Base-by-base conservation (phyloP, 2,113 vertebrate genomes). In the Aix galericulata region DNA sequence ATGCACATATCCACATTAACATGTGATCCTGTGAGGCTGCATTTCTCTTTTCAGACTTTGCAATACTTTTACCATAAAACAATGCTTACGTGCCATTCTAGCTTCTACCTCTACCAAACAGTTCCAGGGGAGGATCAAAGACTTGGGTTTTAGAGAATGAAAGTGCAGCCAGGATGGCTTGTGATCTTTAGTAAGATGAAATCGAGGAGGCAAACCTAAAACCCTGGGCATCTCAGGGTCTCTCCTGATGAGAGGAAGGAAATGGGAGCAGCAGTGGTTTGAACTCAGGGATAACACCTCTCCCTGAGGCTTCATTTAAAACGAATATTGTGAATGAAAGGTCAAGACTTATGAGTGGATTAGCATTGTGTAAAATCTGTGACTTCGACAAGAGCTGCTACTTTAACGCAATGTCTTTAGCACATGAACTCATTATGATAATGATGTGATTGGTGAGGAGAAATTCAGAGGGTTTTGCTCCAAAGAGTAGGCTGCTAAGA, bases 381-480 rank as follows among this genome's bases (percentile, higher is more conserved):
- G 88, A 96, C 93, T 95, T 96, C 86, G 93, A 92, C 3, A 16
- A 5, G 32, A 85, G 63, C 68, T 4, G 20, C 21, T 83, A 68
- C 82, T 95, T 96, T 94, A 96, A 95, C 79, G 75, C 16, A 2
- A 82, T 95, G 80, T 95, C 89, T 97, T 94, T 75, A 94, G 97
- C 93, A 95, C 38, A 84, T 93, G 76, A 97, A 92, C 86, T 96
- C 68, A 88, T 97, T 95, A 95, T 86, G 44, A 60, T 95, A 94
- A 96, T 69, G 50, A 96, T 63, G 60, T 93, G 89, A 96, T 88
- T 88, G 91, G 87, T 88, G 95, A 94, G 88, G 68, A 95, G 82
- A 96, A 91, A 79, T 93, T 91, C 91, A 93, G 95, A 84, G 79
- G 32, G 52, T 89, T 95, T 97, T 94, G 82, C 76, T 94, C 55